phyloP scores from a whole-genome alignment of 2,113 vertebrate species.

The Xyrauchen texanus region DNA sequence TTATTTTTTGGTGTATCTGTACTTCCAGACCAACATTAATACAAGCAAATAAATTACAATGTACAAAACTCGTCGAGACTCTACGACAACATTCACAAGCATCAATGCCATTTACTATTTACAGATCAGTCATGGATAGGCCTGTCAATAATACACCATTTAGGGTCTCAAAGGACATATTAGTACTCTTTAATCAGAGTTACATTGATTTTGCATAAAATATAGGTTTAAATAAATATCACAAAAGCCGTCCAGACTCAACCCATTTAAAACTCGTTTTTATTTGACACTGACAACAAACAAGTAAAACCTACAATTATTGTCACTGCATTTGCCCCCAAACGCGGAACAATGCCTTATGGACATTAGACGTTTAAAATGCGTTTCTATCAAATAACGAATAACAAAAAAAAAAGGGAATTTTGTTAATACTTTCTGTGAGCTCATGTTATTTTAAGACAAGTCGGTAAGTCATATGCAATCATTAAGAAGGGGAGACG shows the following conservation, averaged over 20 bases:
- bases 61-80: conserved; percentile 93
- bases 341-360: neutral
- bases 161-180: conserved; percentile 89
- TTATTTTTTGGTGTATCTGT: conserved; percentile 98
- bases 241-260: conserved; percentile 70
- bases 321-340: conserved; percentile 47
- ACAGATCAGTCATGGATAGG: conserved; percentile 83
- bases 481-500: too few relatives aligned
- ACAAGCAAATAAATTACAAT: conserved; percentile 98
- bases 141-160: conserved; percentile 79
- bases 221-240: conserved; percentile 82
- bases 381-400: conserved; percentile 27
- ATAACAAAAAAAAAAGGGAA: neutral
- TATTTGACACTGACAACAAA: conserved; percentile 35
- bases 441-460: neutral
- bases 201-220: conserved; percentile 81
- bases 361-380: conserved; percentile 40
- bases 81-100: conserved; percentile 87
- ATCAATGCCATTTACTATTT: conserved; percentile 83
- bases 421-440: neutral
- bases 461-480: too few relatives aligned
- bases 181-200: conserved; percentile 86
- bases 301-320: conserved; percentile 40
- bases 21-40: conserved; percentile 80
- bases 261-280: conserved; percentile 51